Percentiles rank a stretch among this genome's conserved stretches.
Evolutionary conservation across 2,113 vertebrate genomes (phyloP).

Genomic region (Diglossa brunneiventris): DNA sequence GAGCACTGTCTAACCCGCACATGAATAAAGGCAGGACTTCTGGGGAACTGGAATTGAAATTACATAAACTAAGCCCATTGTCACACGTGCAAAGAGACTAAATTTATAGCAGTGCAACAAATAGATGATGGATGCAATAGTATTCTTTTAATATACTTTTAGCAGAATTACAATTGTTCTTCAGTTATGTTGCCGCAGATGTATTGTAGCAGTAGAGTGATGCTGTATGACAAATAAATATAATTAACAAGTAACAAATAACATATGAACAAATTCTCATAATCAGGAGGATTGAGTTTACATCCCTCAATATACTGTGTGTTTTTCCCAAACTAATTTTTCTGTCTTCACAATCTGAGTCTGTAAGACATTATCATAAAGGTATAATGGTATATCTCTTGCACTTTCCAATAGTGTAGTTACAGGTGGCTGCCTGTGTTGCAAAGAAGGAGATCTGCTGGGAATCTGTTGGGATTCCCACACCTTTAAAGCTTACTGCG

Average conservation of each 20-base stretch:
- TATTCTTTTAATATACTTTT: neutral
- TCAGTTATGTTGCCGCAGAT: neutral
- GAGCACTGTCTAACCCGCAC: neutral
- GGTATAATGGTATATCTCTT: neutral
- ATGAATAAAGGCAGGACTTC: neutral
- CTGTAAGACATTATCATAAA: neutral
- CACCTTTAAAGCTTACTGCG: neutral
- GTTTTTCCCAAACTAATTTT: neutral
- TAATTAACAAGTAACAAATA: too few relatives aligned
- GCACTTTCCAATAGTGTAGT: neutral
- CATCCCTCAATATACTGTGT: neutral
- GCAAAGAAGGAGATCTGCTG: neutral
- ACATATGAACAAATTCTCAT: neutral
- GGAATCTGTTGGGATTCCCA: neutral
- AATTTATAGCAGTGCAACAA: neutral
- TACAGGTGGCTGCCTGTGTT: neutral
- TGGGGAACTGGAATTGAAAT: neutral
- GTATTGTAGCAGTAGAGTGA: neutral
- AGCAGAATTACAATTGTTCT: neutral
- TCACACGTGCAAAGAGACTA: accelerated
- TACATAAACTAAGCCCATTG: neutral
- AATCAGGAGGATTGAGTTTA: neutral
- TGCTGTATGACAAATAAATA: neutral
- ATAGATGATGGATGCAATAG: neutral
- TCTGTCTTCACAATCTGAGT: neutral